Percentiles rank a stretch among this genome's conserved stretches.
These are phyloP conservation scores for Panulirus ornatus DNA, from an alignment of 1,140 invertebrate genomes.

Conservation along the genomic window DNA sequence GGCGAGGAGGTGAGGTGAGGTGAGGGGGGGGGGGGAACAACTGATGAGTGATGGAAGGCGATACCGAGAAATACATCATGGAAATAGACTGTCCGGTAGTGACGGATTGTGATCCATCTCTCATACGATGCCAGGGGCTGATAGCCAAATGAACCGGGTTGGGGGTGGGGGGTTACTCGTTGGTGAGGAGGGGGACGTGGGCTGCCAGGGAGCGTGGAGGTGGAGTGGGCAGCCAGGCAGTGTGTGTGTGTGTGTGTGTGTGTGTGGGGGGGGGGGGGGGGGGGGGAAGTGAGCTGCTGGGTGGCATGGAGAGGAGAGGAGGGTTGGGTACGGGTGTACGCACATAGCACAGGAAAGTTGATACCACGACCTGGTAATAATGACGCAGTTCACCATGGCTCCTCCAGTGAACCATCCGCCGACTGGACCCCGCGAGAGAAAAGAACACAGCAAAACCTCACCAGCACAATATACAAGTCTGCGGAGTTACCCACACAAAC, in stretches of 20 bases:
- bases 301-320: neutral
- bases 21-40: neutral
- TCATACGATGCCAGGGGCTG: constrained; percentile 31
- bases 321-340: neutral
- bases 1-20: constrained; percentile 1
- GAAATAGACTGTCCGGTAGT: constrained; percentile 43
- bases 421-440: no score
- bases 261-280: neutral
- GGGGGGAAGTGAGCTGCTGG: neutral
- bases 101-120: constrained; percentile 45
- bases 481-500: no score
- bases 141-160: constrained; percentile 47
- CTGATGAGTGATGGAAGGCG: constrained; percentile 18
- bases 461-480: no score
- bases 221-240: no score
- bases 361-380: no score
- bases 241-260: no score
- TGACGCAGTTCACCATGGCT: no score
- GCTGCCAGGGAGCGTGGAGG: neutral
- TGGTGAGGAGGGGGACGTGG: neutral
- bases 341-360: no score
- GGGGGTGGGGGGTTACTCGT: neutral
- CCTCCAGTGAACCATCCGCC: no score
- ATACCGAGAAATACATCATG: constrained; percentile 23
- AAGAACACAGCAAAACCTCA: no score